These are phyloP conservation scores for Chesias legatella DNA, from an alignment of 2,888 invertebrate species.

Conservation along the genomic window DNA sequence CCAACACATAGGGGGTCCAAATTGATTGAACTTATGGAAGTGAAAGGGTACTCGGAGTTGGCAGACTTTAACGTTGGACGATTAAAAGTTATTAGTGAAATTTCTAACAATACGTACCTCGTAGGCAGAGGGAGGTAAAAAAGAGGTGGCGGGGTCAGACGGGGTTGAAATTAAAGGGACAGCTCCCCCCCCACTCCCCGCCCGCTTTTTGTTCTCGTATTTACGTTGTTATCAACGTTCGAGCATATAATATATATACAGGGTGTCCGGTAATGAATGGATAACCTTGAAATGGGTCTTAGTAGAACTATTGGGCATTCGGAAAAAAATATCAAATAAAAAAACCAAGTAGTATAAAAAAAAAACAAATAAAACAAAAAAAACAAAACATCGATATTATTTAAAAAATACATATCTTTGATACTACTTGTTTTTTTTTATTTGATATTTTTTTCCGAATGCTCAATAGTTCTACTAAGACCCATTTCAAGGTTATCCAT, in stretches of 20 bases:
- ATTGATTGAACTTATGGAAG: conserved; percentile 10
- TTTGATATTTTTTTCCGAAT: too few species aligned
- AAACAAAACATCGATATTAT: too few species aligned
- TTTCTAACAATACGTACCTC: conserved; percentile 19
- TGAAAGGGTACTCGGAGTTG: conserved; percentile 13
- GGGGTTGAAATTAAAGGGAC: conserved; percentile 26
- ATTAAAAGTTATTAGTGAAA: conserved; percentile 23
- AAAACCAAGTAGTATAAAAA: too few species aligned
- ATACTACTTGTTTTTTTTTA: too few species aligned
- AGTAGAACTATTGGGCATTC: too few species aligned
- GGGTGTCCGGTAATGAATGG: too few species aligned
- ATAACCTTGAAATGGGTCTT: too few species aligned
- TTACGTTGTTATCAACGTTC: conserved; percentile 27
- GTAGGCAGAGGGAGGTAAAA: conserved; percentile 20
- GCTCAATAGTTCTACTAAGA: too few species aligned
- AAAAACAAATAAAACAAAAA: too few species aligned
- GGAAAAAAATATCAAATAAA: too few species aligned
- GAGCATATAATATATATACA: conserved; percentile 13
- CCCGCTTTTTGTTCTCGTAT: conserved; percentile 22
- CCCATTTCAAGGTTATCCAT: too few species aligned
- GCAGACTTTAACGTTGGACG: conserved; percentile 16
- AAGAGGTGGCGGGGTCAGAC: conserved; percentile 13
- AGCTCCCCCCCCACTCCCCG: conserved; percentile 25
- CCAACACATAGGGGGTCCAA: conserved; percentile 4
- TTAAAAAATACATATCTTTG: too few species aligned